phyloP scores from a whole-genome alignment of 2,797 vertebrate species.

The Ibycter americanus region DNA sequence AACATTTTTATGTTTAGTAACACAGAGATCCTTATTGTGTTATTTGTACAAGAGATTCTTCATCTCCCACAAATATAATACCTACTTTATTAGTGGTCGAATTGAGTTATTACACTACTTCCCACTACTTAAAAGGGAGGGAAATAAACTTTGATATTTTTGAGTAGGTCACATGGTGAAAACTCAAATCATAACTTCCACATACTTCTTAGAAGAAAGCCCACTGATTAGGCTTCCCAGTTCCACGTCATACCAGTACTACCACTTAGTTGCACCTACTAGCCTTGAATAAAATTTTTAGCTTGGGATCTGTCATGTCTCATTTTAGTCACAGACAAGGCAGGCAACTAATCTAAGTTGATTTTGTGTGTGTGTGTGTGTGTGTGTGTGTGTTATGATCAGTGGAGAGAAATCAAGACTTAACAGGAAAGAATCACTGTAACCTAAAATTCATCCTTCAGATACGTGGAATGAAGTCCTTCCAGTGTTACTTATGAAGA shows the following conservation, averaged over 20 bases:
- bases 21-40: neutral
- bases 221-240: neutral
- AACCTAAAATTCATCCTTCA: neutral
- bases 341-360: neutral
- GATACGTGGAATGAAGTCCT: neutral
- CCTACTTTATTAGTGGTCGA: neutral
- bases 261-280: neutral
- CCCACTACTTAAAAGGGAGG: neutral
- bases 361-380: no score
- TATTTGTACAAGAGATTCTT: neutral
- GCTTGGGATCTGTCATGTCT: rapidly evolving
- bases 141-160: neutral
- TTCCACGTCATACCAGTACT: neutral
- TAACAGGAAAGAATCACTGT: neutral
- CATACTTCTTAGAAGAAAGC: neutral
- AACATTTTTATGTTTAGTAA: neutral
- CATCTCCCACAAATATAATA: neutral
- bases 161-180: neutral
- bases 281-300: neutral
- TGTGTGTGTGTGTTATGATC: neutral
- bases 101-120: neutral
- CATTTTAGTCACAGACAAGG: neutral
- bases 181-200: neutral
- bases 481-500: neutral
- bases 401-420: neutral